Evolutionary conservation across 2,113 vertebrate genomes (phyloP), one percentile per base, ranked within the genome.

Genomic region (Chionodraco myersi): DNA sequence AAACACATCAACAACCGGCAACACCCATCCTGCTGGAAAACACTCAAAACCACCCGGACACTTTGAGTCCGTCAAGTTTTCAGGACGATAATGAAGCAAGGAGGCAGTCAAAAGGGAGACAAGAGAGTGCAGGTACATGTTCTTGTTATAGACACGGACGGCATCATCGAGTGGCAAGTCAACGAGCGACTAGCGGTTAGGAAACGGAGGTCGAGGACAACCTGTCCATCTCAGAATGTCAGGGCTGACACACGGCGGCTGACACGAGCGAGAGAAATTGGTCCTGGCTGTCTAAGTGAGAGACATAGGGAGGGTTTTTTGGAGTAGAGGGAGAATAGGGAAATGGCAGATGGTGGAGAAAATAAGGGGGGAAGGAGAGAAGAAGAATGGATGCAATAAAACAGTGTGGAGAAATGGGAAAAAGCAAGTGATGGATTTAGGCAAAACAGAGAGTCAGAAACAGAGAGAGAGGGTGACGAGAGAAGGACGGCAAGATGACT

Each of bases 251-350:
- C 59, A 60, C 58, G 72, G 60, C 78, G 75, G 74, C 30, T 53
- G 71, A 84, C 72, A 78, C 13, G 7, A 30, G 10, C 0, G 8
- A 69, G 18, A 60, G 9, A 81, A 72, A 80, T 13, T 68, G 52
- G 57, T 45, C 60, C 34, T 34, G 34, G 44, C 41, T 82, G 69
- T 70, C 3, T 1, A 77, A 79, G 15, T 13, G 36, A 72, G n/a
- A 54, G 66, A 72, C 7, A 44, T 23, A 69, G 23, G 15, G 48
- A 66, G 15, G 23, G 21, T 23, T 15, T 71, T 71, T 60, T 59
- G 66, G 51, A 74, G 75, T 41, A 58, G 30, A 83, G 80, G 66
- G 64, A 80, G 72, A 77, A 80, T 70, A 47, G 72, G 58, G 63
- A 69, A 83, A 70, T 23, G 61, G 66, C 53, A 61, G 73, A 69